Percentiles rank a stretch among this genome's conserved stretches.
Evolutionary conservation across 2,888 invertebrate genomes (phyloP).

Genomic region (Leucania comma): DNA sequence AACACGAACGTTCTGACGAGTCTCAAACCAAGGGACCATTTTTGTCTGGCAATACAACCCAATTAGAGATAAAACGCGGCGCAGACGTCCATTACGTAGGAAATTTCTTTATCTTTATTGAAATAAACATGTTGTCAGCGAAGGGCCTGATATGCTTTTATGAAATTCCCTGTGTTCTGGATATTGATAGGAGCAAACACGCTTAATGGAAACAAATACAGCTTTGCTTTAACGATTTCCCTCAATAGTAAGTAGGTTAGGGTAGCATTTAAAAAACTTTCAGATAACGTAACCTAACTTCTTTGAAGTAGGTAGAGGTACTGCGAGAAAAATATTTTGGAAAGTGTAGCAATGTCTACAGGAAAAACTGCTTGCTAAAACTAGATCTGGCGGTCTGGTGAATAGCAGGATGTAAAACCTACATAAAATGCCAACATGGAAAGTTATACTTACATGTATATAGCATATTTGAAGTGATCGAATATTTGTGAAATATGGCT

Average conservation of each 20-base stretch:
- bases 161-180: constrained; percentile 46
- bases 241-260: constrained; percentile 15
- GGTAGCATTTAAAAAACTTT: constrained; percentile 3
- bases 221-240: constrained; percentile 10
- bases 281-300: not conserved
- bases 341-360: not conserved
- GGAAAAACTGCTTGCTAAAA: constrained; percentile 5
- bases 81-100: constrained; percentile 67
- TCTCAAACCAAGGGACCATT: constrained; percentile 61
- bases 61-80: constrained; percentile 72
- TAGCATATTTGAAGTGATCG: not conserved
- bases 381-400: not conserved
- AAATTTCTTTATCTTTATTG: constrained; percentile 73
- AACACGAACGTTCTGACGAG: constrained; percentile 55
- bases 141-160: constrained; percentile 59
- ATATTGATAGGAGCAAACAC: constrained; percentile 41
- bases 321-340: not conserved
- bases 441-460: not conserved
- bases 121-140: constrained; percentile 67
- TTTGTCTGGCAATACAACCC: constrained; percentile 65
- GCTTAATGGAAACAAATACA: constrained; percentile 35
- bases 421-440: constrained; percentile 8
- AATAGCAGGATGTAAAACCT: not conserved
- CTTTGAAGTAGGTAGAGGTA: not conserved
- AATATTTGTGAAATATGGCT: constrained; percentile 9